Base-by-base conservation (phyloP, 2,113 vertebrate genomes). In the Bettongia penicillata region DNA sequence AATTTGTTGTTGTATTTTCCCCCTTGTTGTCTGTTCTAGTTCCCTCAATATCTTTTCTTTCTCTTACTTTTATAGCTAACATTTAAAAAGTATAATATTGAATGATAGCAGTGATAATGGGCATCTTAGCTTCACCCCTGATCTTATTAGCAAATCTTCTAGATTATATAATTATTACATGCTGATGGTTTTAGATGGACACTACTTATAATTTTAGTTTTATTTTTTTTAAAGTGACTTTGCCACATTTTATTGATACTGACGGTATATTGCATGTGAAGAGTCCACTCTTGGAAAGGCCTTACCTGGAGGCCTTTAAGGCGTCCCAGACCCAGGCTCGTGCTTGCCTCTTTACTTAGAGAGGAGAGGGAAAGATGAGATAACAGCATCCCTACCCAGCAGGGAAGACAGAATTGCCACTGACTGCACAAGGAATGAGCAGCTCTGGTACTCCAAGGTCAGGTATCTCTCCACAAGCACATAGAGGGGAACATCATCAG, bases 401-500 rank as follows among this genome's bases (percentile, higher is more conserved):
- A 84, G 99, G 99, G n/a, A 99, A 90, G 92, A 99, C 99, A 95
- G 99, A 98, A 94, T 99, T 99, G 90, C 99, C 99, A 95, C 99
- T 99, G 89, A 98, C 98, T 55, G 99, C 99, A 22, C 99, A 91
- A 0, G 99, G 99, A 93, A 99, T 99, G 43, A 99, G 98, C 53
- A 99, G 98, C 97, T 99, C 51, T 99, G 98, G 97, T 99, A 99
- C 92, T 99, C 99, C 98, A 99, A 97, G 0, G 99, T 99, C 51
- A 99, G 98, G 95, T 99, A 98, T 92, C 98, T 99, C 97, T 99
- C 99, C 93, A 99, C 99, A 48, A 99, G 99, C 91, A 99, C 99
- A 0, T 98, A 98, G 92, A 99, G 93, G 0, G 99, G 99, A 68
- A 98, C 98, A 94, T 98, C 98, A 97, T 99, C 99, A 0, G 98